phyloP scores from a whole-genome alignment of 2,888 invertebrate genomes.

The Dorcus parallelipipedus region DNA sequence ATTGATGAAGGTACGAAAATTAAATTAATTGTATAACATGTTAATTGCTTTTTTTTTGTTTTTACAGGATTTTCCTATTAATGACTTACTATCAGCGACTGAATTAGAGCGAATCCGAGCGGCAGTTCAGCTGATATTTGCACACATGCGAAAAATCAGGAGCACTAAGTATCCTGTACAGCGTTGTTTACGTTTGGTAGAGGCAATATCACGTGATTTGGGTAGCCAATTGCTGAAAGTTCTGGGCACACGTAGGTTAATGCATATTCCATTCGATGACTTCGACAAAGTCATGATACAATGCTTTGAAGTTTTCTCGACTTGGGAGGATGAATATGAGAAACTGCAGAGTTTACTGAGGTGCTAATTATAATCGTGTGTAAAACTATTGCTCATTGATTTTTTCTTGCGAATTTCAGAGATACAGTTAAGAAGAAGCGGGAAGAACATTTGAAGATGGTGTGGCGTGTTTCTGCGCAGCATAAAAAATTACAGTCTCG shows the following conservation, averaged over 20 bases:
- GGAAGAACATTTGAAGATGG: slow-evolving; percentile 96
- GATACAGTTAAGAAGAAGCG: slow-evolving; percentile 98
- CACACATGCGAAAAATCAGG: slow-evolving; percentile 91
- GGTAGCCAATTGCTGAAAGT: slow-evolving; percentile 93
- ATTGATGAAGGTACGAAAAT: slow-evolving; percentile 73
- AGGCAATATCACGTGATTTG: slow-evolving; percentile 96
- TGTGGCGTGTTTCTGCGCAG: slow-evolving; percentile 92
- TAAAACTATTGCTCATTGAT: neutral
- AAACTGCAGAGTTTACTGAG: slow-evolving; percentile 87
- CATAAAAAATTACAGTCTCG: slow-evolving; percentile 94
- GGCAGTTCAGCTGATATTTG: slow-evolving; percentile 91
- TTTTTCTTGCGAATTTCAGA: slow-evolving; percentile 48
- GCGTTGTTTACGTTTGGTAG: slow-evolving; percentile 88
- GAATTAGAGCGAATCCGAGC: slow-evolving; percentile 88
- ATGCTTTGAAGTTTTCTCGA: slow-evolving; percentile 91
- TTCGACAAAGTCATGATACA: slow-evolving; percentile 97
- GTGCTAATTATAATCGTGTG: slow-evolving; percentile 41
- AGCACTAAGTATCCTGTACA: slow-evolving; percentile 97
- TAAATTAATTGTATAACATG: neutral
- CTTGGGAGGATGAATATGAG: slow-evolving; percentile 99
- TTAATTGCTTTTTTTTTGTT: neutral
- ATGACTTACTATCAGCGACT: slow-evolving; percentile 94
- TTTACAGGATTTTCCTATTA: slow-evolving; percentile 86
- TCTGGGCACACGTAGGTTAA: slow-evolving; percentile 86
- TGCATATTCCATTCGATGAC: slow-evolving; percentile 98